Evolutionary conservation across 2,888 invertebrate genomes (phyloP).

Genomic region (Chromoteleia sp.): DNA sequence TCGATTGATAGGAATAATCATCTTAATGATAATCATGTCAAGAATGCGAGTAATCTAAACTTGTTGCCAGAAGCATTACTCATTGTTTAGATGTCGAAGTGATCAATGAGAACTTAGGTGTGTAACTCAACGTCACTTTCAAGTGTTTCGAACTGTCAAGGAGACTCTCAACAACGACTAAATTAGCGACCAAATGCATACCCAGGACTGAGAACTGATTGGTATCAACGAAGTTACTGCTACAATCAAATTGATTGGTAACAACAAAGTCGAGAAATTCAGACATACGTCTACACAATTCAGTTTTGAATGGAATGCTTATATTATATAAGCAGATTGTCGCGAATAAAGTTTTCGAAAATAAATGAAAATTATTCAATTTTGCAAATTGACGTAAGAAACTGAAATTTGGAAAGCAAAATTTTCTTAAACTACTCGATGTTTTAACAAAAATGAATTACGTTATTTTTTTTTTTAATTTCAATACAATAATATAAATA

Average conservation of each 20-base stretch:
- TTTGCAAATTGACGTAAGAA: too few relatives aligned
- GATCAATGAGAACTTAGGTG: conserved; percentile 24
- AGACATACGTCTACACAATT: too few relatives aligned
- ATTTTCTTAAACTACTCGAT: too few relatives aligned
- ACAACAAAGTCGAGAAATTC: not conserved
- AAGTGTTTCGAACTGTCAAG: conserved; percentile 6
- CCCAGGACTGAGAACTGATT: conserved; percentile 2
- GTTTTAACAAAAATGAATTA: too few relatives aligned
- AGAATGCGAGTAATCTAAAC: not conserved
- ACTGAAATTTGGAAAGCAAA: too few relatives aligned
- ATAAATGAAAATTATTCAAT: too few relatives aligned
- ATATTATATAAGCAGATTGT: too few relatives aligned
- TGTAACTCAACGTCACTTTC: conserved; percentile 25
- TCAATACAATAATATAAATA: too few relatives aligned
- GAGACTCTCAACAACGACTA: conserved; percentile 10
- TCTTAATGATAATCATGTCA: not conserved
- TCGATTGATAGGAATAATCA: not conserved
- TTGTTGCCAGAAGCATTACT: conserved; percentile 9
- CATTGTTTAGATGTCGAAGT: conserved; percentile 24
- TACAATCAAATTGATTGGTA: conserved; percentile 12
- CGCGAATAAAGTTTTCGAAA: too few relatives aligned
- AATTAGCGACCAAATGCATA: conserved; percentile 23
- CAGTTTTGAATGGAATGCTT: too few relatives aligned
- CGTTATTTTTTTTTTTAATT: too few relatives aligned
- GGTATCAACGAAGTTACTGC: conserved; percentile 17